Conservation (phyloP, 2,113 vertebrate species). For the Rhombomys opimus region DNA sequence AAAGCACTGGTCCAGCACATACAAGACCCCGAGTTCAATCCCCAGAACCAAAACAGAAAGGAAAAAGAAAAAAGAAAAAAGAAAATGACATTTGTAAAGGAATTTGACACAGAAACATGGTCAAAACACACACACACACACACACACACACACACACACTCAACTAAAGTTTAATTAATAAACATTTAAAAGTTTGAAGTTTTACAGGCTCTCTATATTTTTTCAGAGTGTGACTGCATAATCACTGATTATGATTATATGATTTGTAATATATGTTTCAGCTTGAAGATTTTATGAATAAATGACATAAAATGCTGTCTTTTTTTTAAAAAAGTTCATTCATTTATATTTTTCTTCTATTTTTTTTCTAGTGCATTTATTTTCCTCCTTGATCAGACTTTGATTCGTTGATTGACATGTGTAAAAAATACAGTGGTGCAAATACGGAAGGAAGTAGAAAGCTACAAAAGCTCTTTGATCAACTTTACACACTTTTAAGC, state of each 20-base stretch:
- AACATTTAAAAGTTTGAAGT: conserved; percentile 51
- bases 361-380: background rate
- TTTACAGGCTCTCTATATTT: background rate
- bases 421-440: conserved; percentile 51
- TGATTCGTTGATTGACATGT: conserved; percentile 55
- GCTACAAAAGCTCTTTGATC: conserved; percentile 63
- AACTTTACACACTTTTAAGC: conserved; percentile 75
- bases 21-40: background rate
- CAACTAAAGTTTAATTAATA: conserved; percentile 19
- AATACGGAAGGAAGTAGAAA: conserved; percentile 63
- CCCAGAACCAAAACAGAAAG: background rate
- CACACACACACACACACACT: background rate
- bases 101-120: conserved; percentile 34
- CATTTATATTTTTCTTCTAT: background rate
- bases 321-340: conserved; percentile 45
- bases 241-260: background rate
- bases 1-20: background rate
- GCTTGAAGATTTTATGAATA: conserved; percentile 38
- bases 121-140: background rate
- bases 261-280: conserved; percentile 25
- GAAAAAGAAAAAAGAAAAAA: no score
- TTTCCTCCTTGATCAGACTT: conserved; percentile 63
- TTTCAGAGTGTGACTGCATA: background rate
- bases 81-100: background rate
- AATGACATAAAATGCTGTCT: background rate